Base-by-base conservation (phyloP, 92 coral and sea anemone species). In the Palythoa grandis region DNA sequence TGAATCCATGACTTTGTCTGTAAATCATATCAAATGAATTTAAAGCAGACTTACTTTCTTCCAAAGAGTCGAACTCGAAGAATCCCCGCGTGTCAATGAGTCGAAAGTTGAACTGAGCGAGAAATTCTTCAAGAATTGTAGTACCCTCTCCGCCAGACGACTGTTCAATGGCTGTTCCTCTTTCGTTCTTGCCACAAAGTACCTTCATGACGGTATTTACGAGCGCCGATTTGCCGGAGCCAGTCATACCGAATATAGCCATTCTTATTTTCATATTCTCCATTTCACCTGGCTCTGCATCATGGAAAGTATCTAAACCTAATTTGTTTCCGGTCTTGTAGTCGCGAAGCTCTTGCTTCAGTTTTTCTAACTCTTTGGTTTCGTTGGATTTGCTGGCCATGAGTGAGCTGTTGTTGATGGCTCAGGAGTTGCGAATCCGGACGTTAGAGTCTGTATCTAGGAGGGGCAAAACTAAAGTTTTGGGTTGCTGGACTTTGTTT, bases 131-230 rank as follows among this genome's bases (percentile, higher is more conserved):
- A 67, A 93, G 82, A 13, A 68, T 65, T 37, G 60, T 76, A 4
- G 96, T 93, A 12, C 96, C 96, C 67, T 93, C 96, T 38, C 93
- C 96, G 10, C 94, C 96, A 40, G 96, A 88, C 63, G 90, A 52
- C 83, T 93, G 96, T 15, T 72, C 91, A n/a, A 93, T 91, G 19
- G 96, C 94, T 7, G 82, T 54, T 7, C 91, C 93, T 24, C 67
- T 86, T 8, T 87, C 77, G 22, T 87, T 93, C 70, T 72, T 73
- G 10, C 89, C 88, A 39, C 72, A 82, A 54, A 93, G 88, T 39
- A 92, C 57, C 68, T 89, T 93, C 87, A 86, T 77, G 68, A 93
- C 76, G 3, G 96, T 93, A 56, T 91, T 93, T 11, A 93, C 89
- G 5, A 93, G 77, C 70, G 92, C 87, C 6, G 96, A 93, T 85